Percentiles rank a stretch among this genome's conserved stretches.
These are phyloP conservation scores for Kryptolebias marmoratus DNA, from an alignment of 2,113 vertebrate genomes.

Conservation along the genomic window DNA sequence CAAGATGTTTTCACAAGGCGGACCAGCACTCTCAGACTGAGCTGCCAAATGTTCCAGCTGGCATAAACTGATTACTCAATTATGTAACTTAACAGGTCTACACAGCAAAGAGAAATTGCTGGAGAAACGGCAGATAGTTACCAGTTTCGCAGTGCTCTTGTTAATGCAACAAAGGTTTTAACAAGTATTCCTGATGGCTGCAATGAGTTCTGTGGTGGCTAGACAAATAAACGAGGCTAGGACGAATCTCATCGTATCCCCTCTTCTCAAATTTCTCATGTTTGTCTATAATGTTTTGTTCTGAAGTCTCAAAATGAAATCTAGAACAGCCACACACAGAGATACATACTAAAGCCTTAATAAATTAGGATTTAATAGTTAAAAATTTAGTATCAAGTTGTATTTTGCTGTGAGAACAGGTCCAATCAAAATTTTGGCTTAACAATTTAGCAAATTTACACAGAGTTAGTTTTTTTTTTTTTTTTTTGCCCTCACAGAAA, in stretches of 20 bases:
- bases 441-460: no score
- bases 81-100: slow-evolving; percentile 76
- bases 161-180: slow-evolving; percentile 37
- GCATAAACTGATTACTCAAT: slow-evolving; percentile 78
- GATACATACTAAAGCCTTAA: no score
- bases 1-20: slow-evolving; percentile 67
- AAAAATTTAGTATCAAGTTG: no score
- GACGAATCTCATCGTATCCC: background rate
- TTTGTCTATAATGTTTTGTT: background rate
- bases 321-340: background rate
- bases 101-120: slow-evolving; percentile 53
- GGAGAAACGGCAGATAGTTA: slow-evolving; percentile 49
- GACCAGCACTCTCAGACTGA: slow-evolving; percentile 52
- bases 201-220: slow-evolving; percentile 11
- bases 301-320: background rate
- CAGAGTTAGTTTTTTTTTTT: no score
- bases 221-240: slow-evolving; percentile 30
- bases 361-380: no score
- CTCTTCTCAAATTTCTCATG: slow-evolving; percentile 9
- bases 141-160: slow-evolving; percentile 37
- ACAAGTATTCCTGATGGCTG: slow-evolving; percentile 23
- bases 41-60: slow-evolving; percentile 76
- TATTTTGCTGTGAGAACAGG: no score
- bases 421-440: no score
- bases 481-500: no score